Conservation (phyloP, 1,140 invertebrate species). For the Metopolophium dirhodum region DNA sequence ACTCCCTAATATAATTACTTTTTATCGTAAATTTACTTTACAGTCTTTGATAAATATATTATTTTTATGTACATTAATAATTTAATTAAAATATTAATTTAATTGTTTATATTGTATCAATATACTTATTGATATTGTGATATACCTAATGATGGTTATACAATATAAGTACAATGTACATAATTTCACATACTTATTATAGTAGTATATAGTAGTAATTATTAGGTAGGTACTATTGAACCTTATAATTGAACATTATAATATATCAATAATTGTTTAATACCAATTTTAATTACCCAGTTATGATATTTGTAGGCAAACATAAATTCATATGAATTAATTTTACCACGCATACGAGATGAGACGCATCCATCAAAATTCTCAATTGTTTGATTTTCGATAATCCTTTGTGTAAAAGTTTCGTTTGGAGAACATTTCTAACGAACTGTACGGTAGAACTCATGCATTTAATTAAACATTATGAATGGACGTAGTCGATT, state of each 20-base stretch:
- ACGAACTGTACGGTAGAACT: neutral
- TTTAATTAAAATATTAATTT: neutral
- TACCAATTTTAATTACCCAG: neutral
- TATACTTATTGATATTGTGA: neutral
- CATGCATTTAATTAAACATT: neutral
- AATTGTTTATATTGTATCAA: neutral
- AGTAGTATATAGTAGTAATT: too few species aligned
- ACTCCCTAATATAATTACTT: neutral
- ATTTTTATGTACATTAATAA: neutral
- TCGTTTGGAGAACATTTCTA: neutral
- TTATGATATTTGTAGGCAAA: neutral
- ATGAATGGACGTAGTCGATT: neutral
- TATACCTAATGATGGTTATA: neutral
- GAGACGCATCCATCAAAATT: neutral
- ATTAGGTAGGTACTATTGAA: too few species aligned
- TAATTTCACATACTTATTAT: too few species aligned
- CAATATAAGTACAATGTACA: neutral
- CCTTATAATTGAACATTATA: neutral
- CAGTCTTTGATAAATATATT: neutral
- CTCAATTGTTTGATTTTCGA: neutral
- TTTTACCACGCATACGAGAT: neutral
- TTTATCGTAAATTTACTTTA: neutral
- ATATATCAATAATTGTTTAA: too few species aligned
- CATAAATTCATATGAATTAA: neutral
- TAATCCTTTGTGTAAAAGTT: neutral